Percentiles rank a stretch among this genome's conserved stretches.
Conservation (phyloP, 2,888 invertebrate species). For the Cantharis flavilabris region DNA sequence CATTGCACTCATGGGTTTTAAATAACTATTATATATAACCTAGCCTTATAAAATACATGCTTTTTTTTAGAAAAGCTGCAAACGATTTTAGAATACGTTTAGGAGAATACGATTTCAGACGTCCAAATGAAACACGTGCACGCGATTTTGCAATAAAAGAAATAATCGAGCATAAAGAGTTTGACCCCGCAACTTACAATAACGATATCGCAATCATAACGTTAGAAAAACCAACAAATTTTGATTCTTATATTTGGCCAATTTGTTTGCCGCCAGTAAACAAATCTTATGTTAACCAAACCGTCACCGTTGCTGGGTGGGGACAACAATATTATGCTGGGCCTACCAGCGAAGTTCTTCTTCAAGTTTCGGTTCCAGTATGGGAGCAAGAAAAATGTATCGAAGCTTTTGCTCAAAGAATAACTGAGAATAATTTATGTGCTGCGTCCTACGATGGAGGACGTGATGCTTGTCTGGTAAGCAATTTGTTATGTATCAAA, state of each 20-base stretch:
- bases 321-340: conserved; percentile 76
- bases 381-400: conserved; percentile 73
- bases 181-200: conserved; percentile 68
- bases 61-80: conserved; percentile 58
- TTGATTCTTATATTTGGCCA: conserved; percentile 82
- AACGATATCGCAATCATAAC: conserved; percentile 80
- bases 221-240: conserved; percentile 67
- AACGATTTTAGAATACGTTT: conserved; percentile 71
- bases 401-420: conserved; percentile 64
- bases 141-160: conserved; percentile 71
- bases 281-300: conserved; percentile 61
- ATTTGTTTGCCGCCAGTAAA: conserved; percentile 76
- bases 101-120: conserved; percentile 80
- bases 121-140: conserved; percentile 69
- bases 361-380: conserved; percentile 79
- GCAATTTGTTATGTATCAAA: too few species aligned
- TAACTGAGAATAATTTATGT: conserved; percentile 73
- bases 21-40: not conserved
- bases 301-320: conserved; percentile 78
- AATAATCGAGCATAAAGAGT: conserved; percentile 70
- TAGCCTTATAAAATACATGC: not conserved
- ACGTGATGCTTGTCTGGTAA: conserved; percentile 82
- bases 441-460: conserved; percentile 79
- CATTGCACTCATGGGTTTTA: conserved; percentile 70
- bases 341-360: conserved; percentile 60